Evolutionary conservation across 2,888 invertebrate genomes (phyloP).

Genomic region (Ditylenchus weischeri): DNA sequence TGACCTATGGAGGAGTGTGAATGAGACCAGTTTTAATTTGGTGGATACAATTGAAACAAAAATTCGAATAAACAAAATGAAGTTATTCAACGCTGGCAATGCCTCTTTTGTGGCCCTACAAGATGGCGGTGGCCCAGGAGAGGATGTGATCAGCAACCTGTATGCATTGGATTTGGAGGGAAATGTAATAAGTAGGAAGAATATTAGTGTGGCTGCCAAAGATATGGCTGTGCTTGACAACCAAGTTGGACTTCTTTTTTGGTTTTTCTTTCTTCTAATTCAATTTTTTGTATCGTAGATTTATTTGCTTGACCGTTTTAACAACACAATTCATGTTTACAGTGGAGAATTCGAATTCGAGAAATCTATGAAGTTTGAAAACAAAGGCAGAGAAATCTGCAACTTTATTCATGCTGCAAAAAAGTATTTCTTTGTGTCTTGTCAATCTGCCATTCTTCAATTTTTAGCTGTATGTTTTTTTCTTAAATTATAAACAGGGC

Average conservation of each 20-base stretch:
- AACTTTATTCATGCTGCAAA: conserved; percentile 4
- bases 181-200: no score
- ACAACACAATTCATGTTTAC: conserved; percentile 8
- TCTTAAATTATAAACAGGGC: no score
- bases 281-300: neutral
- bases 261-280: no score
- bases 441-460: conserved; percentile 16
- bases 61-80: neutral
- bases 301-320: conserved; percentile 1
- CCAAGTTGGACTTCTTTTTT: no score
- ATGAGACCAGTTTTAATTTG: neutral
- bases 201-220: no score
- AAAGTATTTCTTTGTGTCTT: neutral
- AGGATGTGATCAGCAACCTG: no score
- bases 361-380: neutral
- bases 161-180: no score
- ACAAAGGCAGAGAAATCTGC: neutral
- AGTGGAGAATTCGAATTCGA: neutral
- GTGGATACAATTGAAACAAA: neutral
- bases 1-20: neutral
- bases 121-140: no score
- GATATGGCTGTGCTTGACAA: no score
- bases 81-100: neutral
- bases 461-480: neutral
- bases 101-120: no score